Conservation (phyloP, 2,797 vertebrate genomes). For the Pseudochromis fuscus region DNA sequence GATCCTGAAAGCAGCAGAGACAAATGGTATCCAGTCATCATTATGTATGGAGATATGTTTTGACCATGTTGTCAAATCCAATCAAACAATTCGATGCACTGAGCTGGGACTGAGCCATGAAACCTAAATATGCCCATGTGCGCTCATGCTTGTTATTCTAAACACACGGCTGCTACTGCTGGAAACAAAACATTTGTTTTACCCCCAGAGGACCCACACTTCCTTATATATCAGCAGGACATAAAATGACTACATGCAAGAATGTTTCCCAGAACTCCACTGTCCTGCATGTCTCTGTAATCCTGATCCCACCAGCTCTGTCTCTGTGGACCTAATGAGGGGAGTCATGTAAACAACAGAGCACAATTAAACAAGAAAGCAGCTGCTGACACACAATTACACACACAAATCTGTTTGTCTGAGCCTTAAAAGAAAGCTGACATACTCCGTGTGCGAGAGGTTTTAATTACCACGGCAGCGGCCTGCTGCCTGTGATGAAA, state of each 20-base stretch:
- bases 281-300: neutral
- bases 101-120: neutral
- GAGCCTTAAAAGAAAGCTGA: constrained; percentile 5
- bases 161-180: constrained; percentile 24
- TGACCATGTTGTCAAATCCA: neutral
- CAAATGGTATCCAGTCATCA: too few species aligned
- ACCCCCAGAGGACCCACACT: neutral
- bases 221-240: constrained; percentile 22
- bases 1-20: too few species aligned
- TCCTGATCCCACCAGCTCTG: neutral
- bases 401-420: constrained; percentile 1
- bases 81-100: neutral
- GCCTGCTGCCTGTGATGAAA: constrained; percentile 25
- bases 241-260: neutral
- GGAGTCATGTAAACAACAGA: constrained; percentile 35
- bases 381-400: constrained; percentile 22
- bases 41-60: too few species aligned
- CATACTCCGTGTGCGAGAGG: neutral
- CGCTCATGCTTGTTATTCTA: constrained; percentile 25
- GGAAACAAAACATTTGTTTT: constrained; percentile 34
- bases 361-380: constrained; percentile 37
- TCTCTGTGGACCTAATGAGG: constrained; percentile 20
- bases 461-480: constrained; percentile 34
- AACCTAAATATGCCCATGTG: neutral
- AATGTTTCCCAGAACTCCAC: neutral